phyloP scores from a whole-genome alignment of 2,888 invertebrate genomes.

The Xanthia icteritia region DNA sequence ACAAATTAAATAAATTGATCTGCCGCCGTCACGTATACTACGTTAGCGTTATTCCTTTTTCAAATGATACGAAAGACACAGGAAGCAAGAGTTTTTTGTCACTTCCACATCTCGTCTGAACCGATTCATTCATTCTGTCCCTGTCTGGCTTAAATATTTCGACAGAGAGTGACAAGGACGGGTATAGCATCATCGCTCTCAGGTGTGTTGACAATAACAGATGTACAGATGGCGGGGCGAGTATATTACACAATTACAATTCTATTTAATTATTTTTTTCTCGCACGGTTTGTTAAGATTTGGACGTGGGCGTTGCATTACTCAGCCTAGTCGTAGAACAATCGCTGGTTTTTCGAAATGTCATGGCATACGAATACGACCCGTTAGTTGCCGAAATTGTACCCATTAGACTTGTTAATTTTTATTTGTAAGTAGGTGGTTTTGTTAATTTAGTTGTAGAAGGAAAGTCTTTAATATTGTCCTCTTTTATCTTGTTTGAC shows the following conservation, averaged over 20 bases:
- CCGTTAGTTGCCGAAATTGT: slow-evolving; percentile 81
- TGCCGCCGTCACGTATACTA: slow-evolving; percentile 73
- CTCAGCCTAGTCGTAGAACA: slow-evolving; percentile 78
- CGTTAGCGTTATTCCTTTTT: slow-evolving; percentile 86
- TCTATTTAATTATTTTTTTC: slow-evolving; percentile 89
- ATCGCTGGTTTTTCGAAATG: slow-evolving; percentile 81
- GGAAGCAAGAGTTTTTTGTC: slow-evolving; percentile 90
- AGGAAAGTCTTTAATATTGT: slow-evolving; percentile 29
- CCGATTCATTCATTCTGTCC: slow-evolving; percentile 75
- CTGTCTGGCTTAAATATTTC: slow-evolving; percentile 63
- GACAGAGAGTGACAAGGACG: slow-evolving; percentile 69
- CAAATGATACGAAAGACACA: slow-evolving; percentile 90
- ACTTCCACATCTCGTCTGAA: slow-evolving; percentile 86
- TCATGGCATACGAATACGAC: slow-evolving; percentile 74
- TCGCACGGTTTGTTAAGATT: slow-evolving; percentile 80
- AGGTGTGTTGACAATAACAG: slow-evolving; percentile 90
- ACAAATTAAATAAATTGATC: slow-evolving; percentile 60
- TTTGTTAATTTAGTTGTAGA: slow-evolving; percentile 61
- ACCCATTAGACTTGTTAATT: slow-evolving; percentile 79
- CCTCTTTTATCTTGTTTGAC: not conserved
- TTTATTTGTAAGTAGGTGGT: slow-evolving; percentile 70
- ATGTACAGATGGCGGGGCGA: slow-evolving; percentile 86
- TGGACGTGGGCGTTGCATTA: slow-evolving; percentile 81
- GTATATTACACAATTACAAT: slow-evolving; percentile 90
- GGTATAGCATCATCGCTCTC: slow-evolving; percentile 75